phyloP scores from a whole-genome alignment of 2,888 invertebrate species.

The Orthonychiurus folsomi region DNA sequence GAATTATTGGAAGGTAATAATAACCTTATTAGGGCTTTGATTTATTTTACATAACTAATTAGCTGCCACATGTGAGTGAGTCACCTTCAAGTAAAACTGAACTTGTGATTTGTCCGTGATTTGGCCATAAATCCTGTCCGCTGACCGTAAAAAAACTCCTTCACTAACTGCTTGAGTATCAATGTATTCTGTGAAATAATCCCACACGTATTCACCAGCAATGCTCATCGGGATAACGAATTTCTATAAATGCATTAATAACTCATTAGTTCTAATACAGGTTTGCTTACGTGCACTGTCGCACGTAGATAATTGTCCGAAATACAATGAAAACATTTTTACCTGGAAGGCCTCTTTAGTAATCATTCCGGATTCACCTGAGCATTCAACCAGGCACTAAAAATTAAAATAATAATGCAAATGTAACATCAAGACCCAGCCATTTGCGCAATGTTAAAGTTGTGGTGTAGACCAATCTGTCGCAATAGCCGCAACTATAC shows the following conservation, averaged over 20 bases:
- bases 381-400: not conserved
- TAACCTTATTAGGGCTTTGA: too few relatives aligned
- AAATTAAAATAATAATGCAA: not conserved
- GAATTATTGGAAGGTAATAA: too few relatives aligned
- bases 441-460: not conserved
- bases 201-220: slow-evolving; percentile 47
- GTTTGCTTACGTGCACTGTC: not conserved
- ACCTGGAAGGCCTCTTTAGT: not conserved
- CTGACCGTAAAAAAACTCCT: slow-evolving; percentile 61
- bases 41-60: too few relatives aligned
- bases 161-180: slow-evolving; percentile 45
- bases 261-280: not conserved
- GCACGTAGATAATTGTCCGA: not conserved
- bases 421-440: too few relatives aligned
- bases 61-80: too few relatives aligned
- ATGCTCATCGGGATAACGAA: slow-evolving; percentile 71
- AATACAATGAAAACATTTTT: not conserved
- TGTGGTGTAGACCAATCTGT: too few relatives aligned
- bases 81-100: slow-evolving; percentile 44
- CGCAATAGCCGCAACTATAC: too few relatives aligned
- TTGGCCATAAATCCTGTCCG: slow-evolving; percentile 55
- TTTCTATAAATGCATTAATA: slow-evolving; percentile 48
- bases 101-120: slow-evolving; percentile 44
- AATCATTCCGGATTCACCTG: not conserved
- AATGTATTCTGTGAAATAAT: slow-evolving; percentile 17